Conservation (phyloP, 2,888 invertebrate genomes). For the Hypselothyrea guttata region DNA sequence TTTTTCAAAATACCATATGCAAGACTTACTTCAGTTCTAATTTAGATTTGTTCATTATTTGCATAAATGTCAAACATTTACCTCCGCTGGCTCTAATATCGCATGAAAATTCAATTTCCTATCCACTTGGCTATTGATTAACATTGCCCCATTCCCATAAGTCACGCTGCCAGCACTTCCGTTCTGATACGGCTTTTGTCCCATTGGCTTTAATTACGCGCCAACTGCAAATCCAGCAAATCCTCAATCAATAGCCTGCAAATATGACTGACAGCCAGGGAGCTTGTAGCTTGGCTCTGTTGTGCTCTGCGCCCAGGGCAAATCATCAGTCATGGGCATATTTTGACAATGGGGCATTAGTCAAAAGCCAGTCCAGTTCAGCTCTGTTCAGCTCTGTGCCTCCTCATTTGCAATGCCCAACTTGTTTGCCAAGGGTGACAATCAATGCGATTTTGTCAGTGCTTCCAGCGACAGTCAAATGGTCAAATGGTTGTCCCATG, state of each 20-base stretch:
- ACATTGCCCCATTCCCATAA: conserved; percentile 20
- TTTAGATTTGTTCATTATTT: no score
- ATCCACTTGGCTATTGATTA: conserved; percentile 61
- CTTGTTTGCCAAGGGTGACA: conserved; percentile 54
- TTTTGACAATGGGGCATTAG: conserved; percentile 74
- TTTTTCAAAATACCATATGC: no score
- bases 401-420: conserved; percentile 34
- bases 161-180: conserved; percentile 6
- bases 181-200: conserved; percentile 51
- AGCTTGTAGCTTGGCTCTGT: conserved; percentile 6
- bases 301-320: conserved; percentile 33
- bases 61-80: no score
- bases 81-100: no score
- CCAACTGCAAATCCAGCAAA: conserved; percentile 37
- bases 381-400: conserved; percentile 10
- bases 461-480: conserved; percentile 27
- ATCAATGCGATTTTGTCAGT: conserved; percentile 49
- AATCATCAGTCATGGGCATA: conserved; percentile 71
- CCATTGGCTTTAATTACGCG: conserved; percentile 68
- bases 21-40: no score
- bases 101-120: conserved; percentile 67
- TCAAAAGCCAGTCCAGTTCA: conserved; percentile 40
- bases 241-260: conserved; percentile 51
- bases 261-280: conserved; percentile 35
- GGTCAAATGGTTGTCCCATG: conserved; percentile 33